Conservation (phyloP, 2,113 vertebrate species). For the Baryphthengus martii region DNA sequence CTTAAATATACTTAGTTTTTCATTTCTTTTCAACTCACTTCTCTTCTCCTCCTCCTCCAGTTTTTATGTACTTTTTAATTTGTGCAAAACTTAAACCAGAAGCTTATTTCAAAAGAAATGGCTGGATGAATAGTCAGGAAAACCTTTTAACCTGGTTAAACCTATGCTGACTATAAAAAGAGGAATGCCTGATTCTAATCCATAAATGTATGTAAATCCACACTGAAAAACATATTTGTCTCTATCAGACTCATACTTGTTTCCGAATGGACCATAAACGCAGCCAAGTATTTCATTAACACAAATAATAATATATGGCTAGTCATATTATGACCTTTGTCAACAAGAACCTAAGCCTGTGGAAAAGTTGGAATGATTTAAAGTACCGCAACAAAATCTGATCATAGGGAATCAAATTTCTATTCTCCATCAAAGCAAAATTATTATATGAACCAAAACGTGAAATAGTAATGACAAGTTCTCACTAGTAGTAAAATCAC, state of each 20-base stretch:
- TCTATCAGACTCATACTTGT: slow-evolving; percentile 48
- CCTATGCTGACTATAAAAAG: slow-evolving; percentile 50
- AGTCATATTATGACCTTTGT: slow-evolving; percentile 27
- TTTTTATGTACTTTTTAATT: slow-evolving; percentile 49
- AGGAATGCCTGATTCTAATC: slow-evolving; percentile 61
- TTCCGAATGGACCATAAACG: slow-evolving; percentile 49
- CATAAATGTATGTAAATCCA: slow-evolving; percentile 65
- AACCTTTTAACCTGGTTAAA: slow-evolving; percentile 65
- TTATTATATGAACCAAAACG: background rate
- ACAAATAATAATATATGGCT: slow-evolving; percentile 58
- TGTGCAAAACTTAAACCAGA: slow-evolving; percentile 30
- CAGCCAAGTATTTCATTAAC: slow-evolving; percentile 60
- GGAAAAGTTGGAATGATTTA: background rate
- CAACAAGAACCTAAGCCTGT: background rate
- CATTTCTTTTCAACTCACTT: slow-evolving; percentile 14
- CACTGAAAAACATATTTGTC: slow-evolving; percentile 68
- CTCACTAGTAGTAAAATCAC: background rate
- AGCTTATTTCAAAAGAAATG: slow-evolving; percentile 59
- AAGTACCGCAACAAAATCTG: background rate
- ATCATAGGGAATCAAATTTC: background rate
- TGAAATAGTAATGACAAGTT: background rate
- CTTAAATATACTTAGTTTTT: slow-evolving; percentile 58
- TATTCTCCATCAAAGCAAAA: background rate
- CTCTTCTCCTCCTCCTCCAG: slow-evolving; percentile 24
- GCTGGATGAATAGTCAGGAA: slow-evolving; percentile 52